phyloP scores from a whole-genome alignment of 2,113 vertebrate species.

The Acanthisitta chloris region DNA sequence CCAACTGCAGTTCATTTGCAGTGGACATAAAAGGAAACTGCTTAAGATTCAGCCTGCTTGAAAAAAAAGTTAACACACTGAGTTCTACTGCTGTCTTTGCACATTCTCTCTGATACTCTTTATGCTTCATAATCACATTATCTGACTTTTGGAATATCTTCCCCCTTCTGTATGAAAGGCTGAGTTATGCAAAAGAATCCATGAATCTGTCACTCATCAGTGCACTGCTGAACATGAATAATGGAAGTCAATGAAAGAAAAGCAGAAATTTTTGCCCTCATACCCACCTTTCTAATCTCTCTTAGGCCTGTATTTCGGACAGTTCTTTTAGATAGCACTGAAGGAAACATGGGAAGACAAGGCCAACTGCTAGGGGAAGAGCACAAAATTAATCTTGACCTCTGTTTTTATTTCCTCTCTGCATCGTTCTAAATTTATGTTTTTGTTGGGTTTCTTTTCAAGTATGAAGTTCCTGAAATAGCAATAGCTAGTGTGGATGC shows the following conservation, averaged over 20 bases:
- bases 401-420: background rate
- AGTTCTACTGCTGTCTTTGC: background rate
- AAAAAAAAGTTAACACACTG: background rate
- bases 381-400: background rate
- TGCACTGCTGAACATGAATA: background rate
- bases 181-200: background rate
- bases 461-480: background rate
- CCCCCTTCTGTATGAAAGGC: background rate
- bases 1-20: background rate
- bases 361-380: background rate
- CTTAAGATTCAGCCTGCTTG: background rate
- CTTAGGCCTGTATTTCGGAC: background rate
- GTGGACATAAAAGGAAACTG: background rate
- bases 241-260: background rate
- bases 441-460: background rate
- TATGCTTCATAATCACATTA: background rate
- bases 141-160: background rate
- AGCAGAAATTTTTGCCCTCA: rapidly evolving
- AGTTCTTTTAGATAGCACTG: background rate
- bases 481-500: background rate
- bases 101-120: background rate
- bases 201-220: background rate
- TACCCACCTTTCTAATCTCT: background rate
- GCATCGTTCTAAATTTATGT: background rate
- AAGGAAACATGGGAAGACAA: background rate